These are phyloP conservation scores for Myotis findleyi DNA, from an alignment of 2,797 vertebrate genomes.

Conservation along the genomic window DNA sequence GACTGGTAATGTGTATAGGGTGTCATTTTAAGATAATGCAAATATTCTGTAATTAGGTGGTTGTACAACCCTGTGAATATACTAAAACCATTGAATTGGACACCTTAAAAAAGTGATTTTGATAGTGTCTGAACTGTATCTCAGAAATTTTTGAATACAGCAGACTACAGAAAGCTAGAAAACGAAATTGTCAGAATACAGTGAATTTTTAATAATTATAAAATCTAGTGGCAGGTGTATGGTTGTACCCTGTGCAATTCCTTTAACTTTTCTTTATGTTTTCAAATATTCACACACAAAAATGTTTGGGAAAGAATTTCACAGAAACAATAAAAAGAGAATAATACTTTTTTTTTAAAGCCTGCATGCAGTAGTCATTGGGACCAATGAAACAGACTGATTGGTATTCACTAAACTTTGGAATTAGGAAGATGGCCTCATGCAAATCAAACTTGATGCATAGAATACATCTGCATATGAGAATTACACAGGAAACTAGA, in stretches of 20 bases:
- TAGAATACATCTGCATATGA: neutral
- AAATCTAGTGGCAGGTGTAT: neutral
- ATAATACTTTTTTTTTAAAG: neutral
- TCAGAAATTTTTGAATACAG: neutral
- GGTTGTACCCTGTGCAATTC: neutral
- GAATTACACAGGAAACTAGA: neutral
- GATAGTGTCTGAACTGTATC: neutral
- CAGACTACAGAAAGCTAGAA: neutral
- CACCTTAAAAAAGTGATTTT: neutral
- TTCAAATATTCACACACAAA: neutral
- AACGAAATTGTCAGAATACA: neutral
- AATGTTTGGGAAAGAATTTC: neutral
- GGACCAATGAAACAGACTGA: neutral
- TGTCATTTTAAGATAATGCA: neutral
- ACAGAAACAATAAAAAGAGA: neutral
- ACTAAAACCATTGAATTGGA: neutral
- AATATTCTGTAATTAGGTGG: neutral
- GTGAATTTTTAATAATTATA: neutral
- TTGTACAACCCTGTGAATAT: neutral
- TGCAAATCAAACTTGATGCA: neutral
- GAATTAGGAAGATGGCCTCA: neutral
- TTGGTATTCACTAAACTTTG: neutral
- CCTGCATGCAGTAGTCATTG: neutral
- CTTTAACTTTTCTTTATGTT: neutral
- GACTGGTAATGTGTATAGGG: neutral